phyloP scores from a whole-genome alignment of 2,888 invertebrate genomes.

The Dolichopus griseipennis region DNA sequence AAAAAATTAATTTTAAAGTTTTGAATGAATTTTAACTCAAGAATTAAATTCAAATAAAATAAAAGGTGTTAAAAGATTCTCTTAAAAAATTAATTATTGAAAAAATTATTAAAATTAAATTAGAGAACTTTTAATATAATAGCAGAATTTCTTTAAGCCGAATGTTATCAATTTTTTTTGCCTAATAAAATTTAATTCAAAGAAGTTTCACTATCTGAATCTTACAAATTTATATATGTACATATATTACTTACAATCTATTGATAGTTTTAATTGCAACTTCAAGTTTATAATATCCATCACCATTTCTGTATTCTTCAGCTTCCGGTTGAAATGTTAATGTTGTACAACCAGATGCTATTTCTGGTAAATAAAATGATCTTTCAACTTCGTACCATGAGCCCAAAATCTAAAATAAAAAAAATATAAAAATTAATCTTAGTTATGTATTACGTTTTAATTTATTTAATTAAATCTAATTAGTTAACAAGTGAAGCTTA shows the following conservation, averaged over 20 bases:
- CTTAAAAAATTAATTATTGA: neutral
- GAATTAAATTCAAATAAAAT: too few species aligned
- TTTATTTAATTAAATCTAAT: neutral
- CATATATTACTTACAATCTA: slow-evolving; percentile 51
- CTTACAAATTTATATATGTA: too few species aligned
- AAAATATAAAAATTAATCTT: neutral
- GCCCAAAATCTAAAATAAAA: slow-evolving; percentile 47
- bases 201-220: too few species aligned
- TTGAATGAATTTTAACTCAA: too few species aligned
- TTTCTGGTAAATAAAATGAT: slow-evolving; percentile 65
- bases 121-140: too few species aligned
- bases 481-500: too few species aligned
- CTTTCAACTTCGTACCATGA: slow-evolving; percentile 69
- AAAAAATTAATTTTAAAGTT: too few species aligned
- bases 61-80: too few species aligned
- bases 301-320: slow-evolving; percentile 31
- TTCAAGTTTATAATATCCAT: slow-evolving; percentile 51
- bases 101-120: neutral
- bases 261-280: slow-evolving; percentile 57
- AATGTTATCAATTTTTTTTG: too few species aligned
- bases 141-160: too few species aligned
- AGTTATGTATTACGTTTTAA: too few species aligned
- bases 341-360: slow-evolving; percentile 59
- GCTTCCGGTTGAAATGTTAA: slow-evolving; percentile 48
- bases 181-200: too few species aligned